phyloP scores from a whole-genome alignment of 1,140 invertebrate species.

The Brachionus calyciflorus region DNA sequence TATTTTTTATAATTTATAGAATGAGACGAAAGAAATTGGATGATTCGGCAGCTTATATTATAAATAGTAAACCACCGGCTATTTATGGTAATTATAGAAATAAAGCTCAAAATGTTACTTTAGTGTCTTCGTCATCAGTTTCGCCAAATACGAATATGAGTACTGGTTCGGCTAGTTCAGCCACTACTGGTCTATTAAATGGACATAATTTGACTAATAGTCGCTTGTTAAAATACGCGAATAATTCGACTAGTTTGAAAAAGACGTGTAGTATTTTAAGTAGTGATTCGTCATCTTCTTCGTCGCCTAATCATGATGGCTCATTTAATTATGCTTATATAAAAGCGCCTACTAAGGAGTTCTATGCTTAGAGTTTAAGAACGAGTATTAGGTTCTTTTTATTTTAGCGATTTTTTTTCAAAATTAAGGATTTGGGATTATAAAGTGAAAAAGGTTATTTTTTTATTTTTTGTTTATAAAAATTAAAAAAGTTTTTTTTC shows the following conservation, averaged over 20 bases:
- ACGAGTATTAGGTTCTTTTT: conserved; percentile 37
- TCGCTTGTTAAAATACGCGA: conserved; percentile 23
- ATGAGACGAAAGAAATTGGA: conserved; percentile 14
- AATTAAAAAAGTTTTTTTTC: neutral
- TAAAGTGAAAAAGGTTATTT: neutral
- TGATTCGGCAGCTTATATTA: neutral
- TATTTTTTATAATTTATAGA: conserved; percentile 40
- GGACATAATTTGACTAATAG: conserved; percentile 3
- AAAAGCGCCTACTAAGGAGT: conserved; percentile 44
- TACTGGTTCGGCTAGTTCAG: conserved; percentile 30
- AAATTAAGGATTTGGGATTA: conserved; percentile 37
- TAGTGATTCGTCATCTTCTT: conserved; percentile 6
- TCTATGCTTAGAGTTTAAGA: conserved; percentile 20
- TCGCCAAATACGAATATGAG: conserved; percentile 29
- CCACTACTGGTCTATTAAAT: conserved; percentile 22
- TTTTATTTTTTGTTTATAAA: neutral
- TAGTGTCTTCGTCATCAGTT: conserved; percentile 28
- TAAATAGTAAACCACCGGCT: neutral
- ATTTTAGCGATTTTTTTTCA: neutral
- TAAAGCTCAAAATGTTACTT: conserved; percentile 9
- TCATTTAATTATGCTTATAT: conserved; percentile 45
- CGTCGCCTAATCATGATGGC: conserved; percentile 43
- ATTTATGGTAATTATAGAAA: conserved; percentile 33
- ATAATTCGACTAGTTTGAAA: conserved; percentile 14
- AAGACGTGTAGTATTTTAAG: conserved; percentile 29